Percentiles rank a stretch among this genome's conserved stretches.
Evolutionary conservation across 2,888 invertebrate genomes (phyloP).

Genomic region (Willowsia nigromaculata): DNA sequence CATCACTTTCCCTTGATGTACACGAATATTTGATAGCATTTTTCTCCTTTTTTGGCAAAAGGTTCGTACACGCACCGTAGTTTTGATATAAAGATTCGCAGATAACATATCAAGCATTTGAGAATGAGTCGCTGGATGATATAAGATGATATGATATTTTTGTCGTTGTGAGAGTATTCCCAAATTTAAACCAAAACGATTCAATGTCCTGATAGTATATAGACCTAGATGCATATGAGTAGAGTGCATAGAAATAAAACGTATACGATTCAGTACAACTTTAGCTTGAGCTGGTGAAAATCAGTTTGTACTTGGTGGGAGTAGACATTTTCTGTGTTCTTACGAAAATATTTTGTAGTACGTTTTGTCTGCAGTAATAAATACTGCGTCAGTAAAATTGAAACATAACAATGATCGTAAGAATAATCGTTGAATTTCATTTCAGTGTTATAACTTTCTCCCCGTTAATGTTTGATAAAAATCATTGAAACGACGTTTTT

Average conservation of each 20-base stretch:
- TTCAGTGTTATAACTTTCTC: conserved; percentile 50
- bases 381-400: conserved; percentile 37
- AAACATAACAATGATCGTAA: conserved; percentile 62
- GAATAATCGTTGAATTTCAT: conserved; percentile 61
- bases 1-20: not conserved
- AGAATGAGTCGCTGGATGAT: not conserved
- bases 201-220: too few species aligned
- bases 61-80: not conserved
- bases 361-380: conserved; percentile 16
- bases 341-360: too few species aligned
- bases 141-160: too few species aligned
- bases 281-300: too few species aligned
- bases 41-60: not conserved
- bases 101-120: not conserved
- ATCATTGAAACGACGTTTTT: conserved; percentile 45
- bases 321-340: too few species aligned
- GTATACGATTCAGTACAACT: too few species aligned
- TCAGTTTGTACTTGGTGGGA: too few species aligned
- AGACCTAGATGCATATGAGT: too few species aligned
- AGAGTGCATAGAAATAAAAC: too few species aligned
- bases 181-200: too few species aligned
- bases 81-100: not conserved
- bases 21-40: not conserved
- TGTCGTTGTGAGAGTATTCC: too few species aligned
- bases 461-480: conserved; percentile 26